Conservation (phyloP, 2,888 invertebrate genomes). For the Aquatica leii region DNA sequence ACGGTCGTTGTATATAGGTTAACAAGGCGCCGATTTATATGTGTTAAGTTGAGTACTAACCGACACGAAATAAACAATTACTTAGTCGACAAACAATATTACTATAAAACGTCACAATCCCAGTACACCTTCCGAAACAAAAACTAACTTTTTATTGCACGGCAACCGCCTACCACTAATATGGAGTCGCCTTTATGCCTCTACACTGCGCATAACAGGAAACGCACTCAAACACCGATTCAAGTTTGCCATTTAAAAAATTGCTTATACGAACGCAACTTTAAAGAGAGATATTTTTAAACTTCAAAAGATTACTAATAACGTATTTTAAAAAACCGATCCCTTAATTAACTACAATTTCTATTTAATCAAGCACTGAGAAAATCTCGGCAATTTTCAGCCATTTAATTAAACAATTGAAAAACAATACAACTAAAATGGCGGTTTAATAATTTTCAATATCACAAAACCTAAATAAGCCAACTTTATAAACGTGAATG, state of each 20-base stretch:
- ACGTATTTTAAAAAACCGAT: neutral
- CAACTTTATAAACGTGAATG: no score
- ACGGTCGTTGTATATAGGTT: conserved; percentile 32
- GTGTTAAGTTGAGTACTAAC: neutral
- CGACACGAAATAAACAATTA: conserved; percentile 17
- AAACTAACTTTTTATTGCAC: conserved; percentile 63
- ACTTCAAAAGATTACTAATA: neutral
- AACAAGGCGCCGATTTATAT: conserved; percentile 20
- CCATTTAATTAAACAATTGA: no score
- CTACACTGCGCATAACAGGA: conserved; percentile 52
- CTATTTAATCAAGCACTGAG: no score
- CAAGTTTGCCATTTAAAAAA: conserved; percentile 12
- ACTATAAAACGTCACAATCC: conserved; percentile 35
- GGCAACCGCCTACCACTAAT: conserved; percentile 78
- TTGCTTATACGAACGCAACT: neutral
- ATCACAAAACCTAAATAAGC: no score
- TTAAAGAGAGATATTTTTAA: neutral
- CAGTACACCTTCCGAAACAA: conserved; percentile 56
- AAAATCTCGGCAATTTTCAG: no score
- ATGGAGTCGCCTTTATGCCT: conserved; percentile 68
- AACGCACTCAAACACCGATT: conserved; percentile 35
- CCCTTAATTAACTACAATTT: neutral
- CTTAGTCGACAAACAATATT: conserved; percentile 9
- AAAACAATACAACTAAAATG: no score
- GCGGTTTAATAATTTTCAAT: no score